Percentiles rank a stretch among this genome's conserved stretches.
Evolutionary conservation across 2,113 vertebrate species (phyloP).

Genomic region (Actinemys pallida): DNA sequence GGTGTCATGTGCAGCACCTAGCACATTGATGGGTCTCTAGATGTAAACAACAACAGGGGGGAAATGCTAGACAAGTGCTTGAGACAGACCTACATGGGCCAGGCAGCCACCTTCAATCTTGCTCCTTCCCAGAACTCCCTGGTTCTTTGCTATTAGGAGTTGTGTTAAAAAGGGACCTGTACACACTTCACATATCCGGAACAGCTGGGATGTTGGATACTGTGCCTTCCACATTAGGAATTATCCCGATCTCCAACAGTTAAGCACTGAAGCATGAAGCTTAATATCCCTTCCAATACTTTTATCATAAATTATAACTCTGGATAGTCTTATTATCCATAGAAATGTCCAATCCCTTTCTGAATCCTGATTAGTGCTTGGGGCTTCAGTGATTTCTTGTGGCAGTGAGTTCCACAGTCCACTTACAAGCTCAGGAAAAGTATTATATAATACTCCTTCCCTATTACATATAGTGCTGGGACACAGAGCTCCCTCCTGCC

Average conservation of each 20-base stretch:
- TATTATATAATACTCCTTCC: constrained; percentile 43
- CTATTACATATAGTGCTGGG: constrained; percentile 44
- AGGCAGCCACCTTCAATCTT: not conserved
- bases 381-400: constrained; percentile 59
- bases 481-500: constrained; percentile 18
- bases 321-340: constrained; percentile 64
- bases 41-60: not conserved
- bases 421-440: constrained; percentile 28
- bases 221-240: constrained; percentile 38
- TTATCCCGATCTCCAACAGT: constrained; percentile 17
- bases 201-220: not conserved
- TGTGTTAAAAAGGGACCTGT: not conserved
- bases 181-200: not conserved
- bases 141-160: not conserved
- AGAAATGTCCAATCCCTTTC: constrained; percentile 37
- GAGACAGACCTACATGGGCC: not conserved
- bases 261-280: constrained; percentile 43
- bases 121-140: not conserved
- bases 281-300: constrained; percentile 52
- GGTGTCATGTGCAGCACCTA: not conserved
- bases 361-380: constrained; percentile 24
- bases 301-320: constrained; percentile 60
- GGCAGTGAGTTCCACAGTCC: constrained; percentile 49
- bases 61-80: not conserved
- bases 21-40: not conserved